Evolutionary conservation across 2,888 invertebrate genomes (phyloP).

Genomic region (Baronia brevicornis): DNA sequence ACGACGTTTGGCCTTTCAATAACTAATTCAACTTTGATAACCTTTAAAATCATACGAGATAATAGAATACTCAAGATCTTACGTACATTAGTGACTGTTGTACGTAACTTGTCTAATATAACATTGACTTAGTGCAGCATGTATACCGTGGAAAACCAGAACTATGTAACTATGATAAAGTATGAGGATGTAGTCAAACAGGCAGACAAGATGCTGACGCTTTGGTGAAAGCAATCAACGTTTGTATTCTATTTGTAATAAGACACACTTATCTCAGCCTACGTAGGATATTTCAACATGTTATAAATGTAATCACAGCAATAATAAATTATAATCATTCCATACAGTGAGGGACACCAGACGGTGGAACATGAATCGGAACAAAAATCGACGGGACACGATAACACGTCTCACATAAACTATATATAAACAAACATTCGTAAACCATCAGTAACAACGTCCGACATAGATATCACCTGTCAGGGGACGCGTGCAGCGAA

Average conservation of each 20-base stretch:
- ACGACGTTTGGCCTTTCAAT: constrained; percentile 21
- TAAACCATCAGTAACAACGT: constrained; percentile 28
- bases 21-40: constrained; percentile 15
- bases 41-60: constrained; percentile 17
- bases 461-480: constrained; percentile 22
- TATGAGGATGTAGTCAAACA: constrained; percentile 29
- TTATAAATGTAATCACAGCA: constrained; percentile 72
- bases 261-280: constrained; percentile 52
- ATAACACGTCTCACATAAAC: constrained; percentile 61
- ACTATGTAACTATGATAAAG: constrained; percentile 27
- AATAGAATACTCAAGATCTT: constrained; percentile 10
- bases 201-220: constrained; percentile 28
- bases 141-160: constrained; percentile 27
- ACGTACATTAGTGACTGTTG: constrained; percentile 14
- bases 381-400: constrained; percentile 56
- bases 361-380: constrained; percentile 56
- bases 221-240: constrained; percentile 38
- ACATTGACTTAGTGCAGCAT: constrained; percentile 27
- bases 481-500: constrained; percentile 27
- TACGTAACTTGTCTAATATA: constrained; percentile 19
- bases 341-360: constrained; percentile 46
- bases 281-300: constrained; percentile 54
- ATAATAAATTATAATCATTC: constrained; percentile 63
- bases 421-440: constrained; percentile 52
- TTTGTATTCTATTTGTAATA: constrained; percentile 43